A percentile compares a stretch with the other conserved stretches of the same genome.
These are phyloP conservation scores for Eptatretus burgeri DNA, from an alignment of 2,113 vertebrate genomes.

Conservation along the genomic window DNA sequence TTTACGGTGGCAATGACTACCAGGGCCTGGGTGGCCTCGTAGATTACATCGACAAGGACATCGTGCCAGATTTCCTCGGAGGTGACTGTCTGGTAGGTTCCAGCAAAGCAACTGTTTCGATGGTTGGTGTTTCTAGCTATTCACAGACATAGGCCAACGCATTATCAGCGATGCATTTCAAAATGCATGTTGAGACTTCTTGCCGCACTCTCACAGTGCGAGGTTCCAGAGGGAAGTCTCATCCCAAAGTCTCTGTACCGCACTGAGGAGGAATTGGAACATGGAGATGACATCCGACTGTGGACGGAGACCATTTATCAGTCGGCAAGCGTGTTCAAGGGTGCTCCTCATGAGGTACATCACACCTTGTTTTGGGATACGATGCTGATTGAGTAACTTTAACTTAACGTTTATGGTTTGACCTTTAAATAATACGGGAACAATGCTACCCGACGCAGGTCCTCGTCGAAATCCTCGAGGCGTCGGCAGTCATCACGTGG, in stretches of 20 bases:
- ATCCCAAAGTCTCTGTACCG: slow-evolving; percentile 73
- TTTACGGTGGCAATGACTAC: slow-evolving; percentile 84
- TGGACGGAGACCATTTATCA: slow-evolving; percentile 86
- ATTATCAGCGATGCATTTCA: no score
- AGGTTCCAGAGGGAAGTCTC: slow-evolving; percentile 56
- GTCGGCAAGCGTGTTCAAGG: slow-evolving; percentile 67
- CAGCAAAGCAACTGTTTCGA: neutral
- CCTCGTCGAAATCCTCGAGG: slow-evolving; percentile 52
- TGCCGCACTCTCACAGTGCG: slow-evolving; percentile 25
- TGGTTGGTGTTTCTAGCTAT: no score
- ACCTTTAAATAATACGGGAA: no score
- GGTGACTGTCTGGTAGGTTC: slow-evolving; percentile 51
- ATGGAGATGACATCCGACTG: slow-evolving; percentile 40
- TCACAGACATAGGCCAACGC: no score
- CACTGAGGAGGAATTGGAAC: slow-evolving; percentile 60
- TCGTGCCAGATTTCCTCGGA: slow-evolving; percentile 68
- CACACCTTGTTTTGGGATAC: neutral
- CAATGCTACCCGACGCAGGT: slow-evolving; percentile 21
- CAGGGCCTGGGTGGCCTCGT: slow-evolving; percentile 55
- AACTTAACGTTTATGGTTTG: no score
- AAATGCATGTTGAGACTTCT: no score
- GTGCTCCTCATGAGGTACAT: slow-evolving; percentile 56
- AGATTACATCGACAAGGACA: slow-evolving; percentile 56
- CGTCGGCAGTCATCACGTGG: slow-evolving; percentile 78
- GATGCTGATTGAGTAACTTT: no score